phyloP scores from a whole-genome alignment of 2,797 vertebrate species.

The Schizopygopsis malacanthus region DNA sequence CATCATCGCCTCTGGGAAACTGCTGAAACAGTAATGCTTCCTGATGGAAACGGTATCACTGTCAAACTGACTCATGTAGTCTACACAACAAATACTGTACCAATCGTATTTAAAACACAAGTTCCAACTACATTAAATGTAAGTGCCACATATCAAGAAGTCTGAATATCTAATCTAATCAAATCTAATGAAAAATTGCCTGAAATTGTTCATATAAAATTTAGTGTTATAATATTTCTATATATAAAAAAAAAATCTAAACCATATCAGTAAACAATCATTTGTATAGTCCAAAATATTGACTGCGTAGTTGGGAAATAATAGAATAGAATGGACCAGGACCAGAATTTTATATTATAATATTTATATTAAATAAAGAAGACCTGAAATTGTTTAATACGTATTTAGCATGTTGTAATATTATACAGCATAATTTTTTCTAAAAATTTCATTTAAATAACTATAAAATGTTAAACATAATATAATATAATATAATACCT shows the following conservation, averaged over 20 bases:
- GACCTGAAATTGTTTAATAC: not conserved
- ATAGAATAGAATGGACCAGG: not conserved
- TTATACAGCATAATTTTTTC: not conserved
- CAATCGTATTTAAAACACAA: not conserved
- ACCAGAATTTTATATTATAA: not conserved
- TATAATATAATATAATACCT: not conserved
- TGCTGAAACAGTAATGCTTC: constrained; percentile 36
- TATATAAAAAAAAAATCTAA: too few relatives aligned
- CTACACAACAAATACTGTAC: constrained; percentile 12
- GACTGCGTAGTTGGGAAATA: not conserved
- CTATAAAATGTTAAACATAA: not conserved
- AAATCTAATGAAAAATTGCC: not conserved
- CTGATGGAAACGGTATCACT: constrained; percentile 3
- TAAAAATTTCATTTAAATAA: not conserved
- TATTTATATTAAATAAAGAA: not conserved
- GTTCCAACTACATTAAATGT: not conserved
- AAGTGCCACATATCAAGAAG: not conserved
- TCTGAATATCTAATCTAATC: not conserved
- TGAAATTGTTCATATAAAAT: not conserved
- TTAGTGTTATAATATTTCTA: not conserved
- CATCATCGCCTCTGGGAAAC: constrained; percentile 56
- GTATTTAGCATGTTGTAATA: not conserved
- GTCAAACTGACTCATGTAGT: constrained; percentile 27
- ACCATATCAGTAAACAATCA: not conserved
- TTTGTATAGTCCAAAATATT: not conserved